Conservation (phyloP, 2,888 invertebrate species). For the Lasioglossum vierecki region DNA sequence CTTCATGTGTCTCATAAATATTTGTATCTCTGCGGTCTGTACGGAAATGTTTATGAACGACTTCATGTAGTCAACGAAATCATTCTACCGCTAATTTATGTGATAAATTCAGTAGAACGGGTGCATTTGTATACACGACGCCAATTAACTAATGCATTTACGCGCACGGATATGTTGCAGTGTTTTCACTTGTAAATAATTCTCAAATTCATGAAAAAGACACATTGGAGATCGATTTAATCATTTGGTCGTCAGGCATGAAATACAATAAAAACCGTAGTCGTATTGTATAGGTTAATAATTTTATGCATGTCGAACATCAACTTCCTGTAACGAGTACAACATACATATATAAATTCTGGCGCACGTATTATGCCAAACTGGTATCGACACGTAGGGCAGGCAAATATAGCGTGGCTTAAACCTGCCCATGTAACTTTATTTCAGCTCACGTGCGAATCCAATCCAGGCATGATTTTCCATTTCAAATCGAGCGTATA, state of each 20-base stretch:
- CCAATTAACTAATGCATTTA: background rate
- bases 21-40: background rate
- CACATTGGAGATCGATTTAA: background rate
- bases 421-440: slow-evolving; percentile 72
- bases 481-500: slow-evolving; percentile 83
- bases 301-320: slow-evolving; percentile 37
- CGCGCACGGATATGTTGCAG: background rate
- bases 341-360: slow-evolving; percentile 55
- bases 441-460: slow-evolving; percentile 82
- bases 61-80: background rate
- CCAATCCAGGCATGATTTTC: slow-evolving; percentile 82
- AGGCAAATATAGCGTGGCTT: slow-evolving; percentile 41
- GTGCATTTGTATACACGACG: background rate
- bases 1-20: background rate
- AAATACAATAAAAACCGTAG: slow-evolving; percentile 12
- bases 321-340: slow-evolving; percentile 37
- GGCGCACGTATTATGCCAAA: slow-evolving; percentile 54
- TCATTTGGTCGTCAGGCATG: no score
- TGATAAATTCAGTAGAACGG: background rate
- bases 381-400: slow-evolving; percentile 52
- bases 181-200: background rate
- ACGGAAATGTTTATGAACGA: background rate
- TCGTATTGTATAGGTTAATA: slow-evolving; percentile 32
- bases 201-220: background rate
- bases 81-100: background rate